Percentiles rank a stretch among this genome's conserved stretches.
phyloP scores from a whole-genome alignment of 2,888 invertebrate species.

The Drosophila recens region DNA sequence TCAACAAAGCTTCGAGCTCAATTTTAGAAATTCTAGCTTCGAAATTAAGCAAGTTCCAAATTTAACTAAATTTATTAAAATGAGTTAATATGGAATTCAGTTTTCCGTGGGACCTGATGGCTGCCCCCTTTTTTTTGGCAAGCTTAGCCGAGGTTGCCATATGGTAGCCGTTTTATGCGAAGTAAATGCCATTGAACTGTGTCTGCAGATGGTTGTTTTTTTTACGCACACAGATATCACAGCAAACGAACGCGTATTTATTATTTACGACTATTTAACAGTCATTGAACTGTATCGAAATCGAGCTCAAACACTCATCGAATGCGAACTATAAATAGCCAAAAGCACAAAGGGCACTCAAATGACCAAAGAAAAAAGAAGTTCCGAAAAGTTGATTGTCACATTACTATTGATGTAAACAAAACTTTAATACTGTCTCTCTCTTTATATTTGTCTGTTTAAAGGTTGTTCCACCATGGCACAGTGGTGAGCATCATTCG shows the following conservation, averaged over 20 bases:
- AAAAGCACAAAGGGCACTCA: slow-evolving; percentile 31
- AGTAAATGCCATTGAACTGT: slow-evolving; percentile 8
- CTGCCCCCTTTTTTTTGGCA: no score
- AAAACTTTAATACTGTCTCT: slow-evolving; percentile 26
- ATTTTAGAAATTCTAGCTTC: no score
- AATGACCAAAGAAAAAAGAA: slow-evolving; percentile 30
- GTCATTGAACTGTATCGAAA: slow-evolving; percentile 69
- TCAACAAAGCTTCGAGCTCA: no score
- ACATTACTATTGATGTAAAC: slow-evolving; percentile 3
- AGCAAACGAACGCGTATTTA: slow-evolving; percentile 20
- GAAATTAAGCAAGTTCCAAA: no score
- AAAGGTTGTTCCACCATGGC: slow-evolving; percentile 84
- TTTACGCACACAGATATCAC: slow-evolving; percentile 10
- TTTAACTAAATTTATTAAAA: no score
- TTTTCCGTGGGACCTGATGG: no score
- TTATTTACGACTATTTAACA: slow-evolving; percentile 72
- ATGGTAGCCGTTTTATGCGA: no score
- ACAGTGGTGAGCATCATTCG: slow-evolving; percentile 74
- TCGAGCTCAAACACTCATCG: slow-evolving; percentile 31
- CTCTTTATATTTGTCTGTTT: background rate
- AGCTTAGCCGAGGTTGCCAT: no score
- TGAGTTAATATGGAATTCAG: no score
- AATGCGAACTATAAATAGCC: slow-evolving; percentile 64
- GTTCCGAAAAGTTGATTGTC: slow-evolving; percentile 13
- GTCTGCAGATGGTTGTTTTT: slow-evolving; percentile 11